Percentiles rank a stretch among this genome's conserved stretches.
Evolutionary conservation across 2,888 invertebrate species (phyloP).

Genomic region (Ypsolopha scabrella): DNA sequence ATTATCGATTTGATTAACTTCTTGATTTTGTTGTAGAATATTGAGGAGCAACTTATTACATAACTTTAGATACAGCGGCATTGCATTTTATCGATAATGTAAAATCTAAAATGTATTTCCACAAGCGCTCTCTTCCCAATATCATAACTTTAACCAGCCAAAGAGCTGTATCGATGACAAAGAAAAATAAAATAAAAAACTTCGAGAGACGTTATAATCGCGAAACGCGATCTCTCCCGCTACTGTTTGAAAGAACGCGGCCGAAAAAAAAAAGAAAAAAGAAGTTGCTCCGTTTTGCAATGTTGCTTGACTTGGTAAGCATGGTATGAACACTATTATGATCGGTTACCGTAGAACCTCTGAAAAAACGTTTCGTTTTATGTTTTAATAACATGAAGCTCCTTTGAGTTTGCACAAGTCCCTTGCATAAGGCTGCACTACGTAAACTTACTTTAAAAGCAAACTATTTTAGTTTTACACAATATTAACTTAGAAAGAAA

Average conservation of each 20-base stretch:
- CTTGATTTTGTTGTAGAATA: too few species aligned
- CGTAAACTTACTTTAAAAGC: too few species aligned
- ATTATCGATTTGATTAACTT: too few species aligned
- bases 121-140: background rate
- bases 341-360: background rate
- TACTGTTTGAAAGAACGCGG: conserved; percentile 6
- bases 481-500: too few species aligned
- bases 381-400: too few species aligned
- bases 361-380: too few species aligned
- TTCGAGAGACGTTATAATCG: conserved; percentile 13
- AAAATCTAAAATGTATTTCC: background rate
- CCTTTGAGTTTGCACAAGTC: too few species aligned
- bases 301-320: background rate
- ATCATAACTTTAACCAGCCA: background rate
- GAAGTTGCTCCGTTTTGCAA: background rate
- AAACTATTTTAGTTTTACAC: too few species aligned
- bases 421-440: too few species aligned
- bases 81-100: too few species aligned
- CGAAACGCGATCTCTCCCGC: conserved; percentile 11
- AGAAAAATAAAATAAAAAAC: conserved; percentile 6
- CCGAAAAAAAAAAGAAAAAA: conserved; percentile 1
- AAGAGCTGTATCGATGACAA: background rate
- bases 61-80: too few species aligned
- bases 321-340: background rate
- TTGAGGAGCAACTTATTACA: too few species aligned